Percentiles rank a stretch among this genome's conserved stretches.
These are phyloP conservation scores for Tamias sibiricus DNA, from an alignment of 2,113 vertebrate species.

Conservation along the genomic window DNA sequence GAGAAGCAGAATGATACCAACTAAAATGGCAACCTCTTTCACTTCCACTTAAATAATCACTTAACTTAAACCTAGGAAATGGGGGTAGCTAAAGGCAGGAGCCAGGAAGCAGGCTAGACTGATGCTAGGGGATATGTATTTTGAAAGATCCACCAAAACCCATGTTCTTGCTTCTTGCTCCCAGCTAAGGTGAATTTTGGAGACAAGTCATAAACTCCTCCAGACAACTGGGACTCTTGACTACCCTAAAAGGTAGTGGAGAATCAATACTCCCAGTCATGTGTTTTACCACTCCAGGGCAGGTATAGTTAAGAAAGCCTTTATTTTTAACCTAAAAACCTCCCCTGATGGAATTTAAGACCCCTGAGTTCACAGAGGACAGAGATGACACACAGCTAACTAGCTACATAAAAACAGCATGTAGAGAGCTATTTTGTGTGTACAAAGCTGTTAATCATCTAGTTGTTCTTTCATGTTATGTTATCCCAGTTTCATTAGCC, in stretches of 20 bases:
- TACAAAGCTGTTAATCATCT: not conserved
- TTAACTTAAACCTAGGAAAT: not conserved
- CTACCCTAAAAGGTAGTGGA: not conserved
- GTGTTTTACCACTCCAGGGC: not conserved
- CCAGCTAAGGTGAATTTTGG: not conserved
- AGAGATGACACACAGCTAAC: not conserved
- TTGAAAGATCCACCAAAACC: not conserved
- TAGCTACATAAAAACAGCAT: not conserved
- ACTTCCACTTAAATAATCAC: not conserved
- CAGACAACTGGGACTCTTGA: not conserved
- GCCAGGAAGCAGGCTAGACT: not conserved
- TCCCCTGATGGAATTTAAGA: not conserved
- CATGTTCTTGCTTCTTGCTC: not conserved
- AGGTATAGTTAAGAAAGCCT: not conserved
- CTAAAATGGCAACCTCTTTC: constrained; percentile 5
- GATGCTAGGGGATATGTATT: not conserved
- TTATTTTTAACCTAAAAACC: constrained; percentile 46
- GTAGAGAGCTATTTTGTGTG: not conserved
- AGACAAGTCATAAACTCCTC: not conserved
- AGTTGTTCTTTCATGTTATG: not conserved
- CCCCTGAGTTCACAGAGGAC: not conserved
- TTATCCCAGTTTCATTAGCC: not conserved
- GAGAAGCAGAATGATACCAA: constrained; percentile 49
- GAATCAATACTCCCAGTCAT: not conserved
- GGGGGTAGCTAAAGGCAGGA: not conserved